Base-by-base conservation (phyloP, 2,113 vertebrate species). In the Pagrus major region DNA sequence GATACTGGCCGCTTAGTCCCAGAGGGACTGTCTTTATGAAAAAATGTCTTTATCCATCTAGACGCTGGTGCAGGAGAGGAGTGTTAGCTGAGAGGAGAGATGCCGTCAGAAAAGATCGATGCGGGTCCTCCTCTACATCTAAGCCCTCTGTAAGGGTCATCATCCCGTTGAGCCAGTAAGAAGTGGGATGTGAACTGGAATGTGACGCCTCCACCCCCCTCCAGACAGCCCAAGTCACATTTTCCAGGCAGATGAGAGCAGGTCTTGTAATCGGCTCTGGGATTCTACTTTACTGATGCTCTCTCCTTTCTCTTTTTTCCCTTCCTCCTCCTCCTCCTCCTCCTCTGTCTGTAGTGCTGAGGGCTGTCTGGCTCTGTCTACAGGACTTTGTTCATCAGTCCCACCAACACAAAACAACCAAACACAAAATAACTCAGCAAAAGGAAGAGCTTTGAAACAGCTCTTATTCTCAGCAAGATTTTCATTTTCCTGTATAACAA, bases 231-330 rank as follows among this genome's bases (percentile, higher is more conserved):
- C 74, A 77, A 21, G 74, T 93, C 91, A 92, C 54, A 88, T 93
- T 93, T 93, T 93, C 92, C 91, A 91, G 81, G 78, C 86, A 81
- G 87, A 90, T 83, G 86, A 88, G 84, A 85, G 77, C 76, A 87
- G 81, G 84, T 89, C 87, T 88, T 88, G 84, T 78, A 81, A 87
- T 81, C 72, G 1, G 74, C 73, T 91, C 91, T 90, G 88, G 83
- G 80, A 92, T 88, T 91, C 59, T 84, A 89, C 88, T 92, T 90
- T 83, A 88, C 82, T 44, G 88, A 90, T 88, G 73, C 81, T 86
- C 71, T 86, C 71, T 81, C 11, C 65, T 51, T 55, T 67, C 51
- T 44, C 2, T 44, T 64, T 51, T 10, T 41, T 29, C 12, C 10
- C 49, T 23, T 33, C 44, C 51, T 25, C 64, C n/a, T 65, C n/a